phyloP scores from a whole-genome alignment of 2,797 vertebrate genomes.

The Ataeniobius toweri region DNA sequence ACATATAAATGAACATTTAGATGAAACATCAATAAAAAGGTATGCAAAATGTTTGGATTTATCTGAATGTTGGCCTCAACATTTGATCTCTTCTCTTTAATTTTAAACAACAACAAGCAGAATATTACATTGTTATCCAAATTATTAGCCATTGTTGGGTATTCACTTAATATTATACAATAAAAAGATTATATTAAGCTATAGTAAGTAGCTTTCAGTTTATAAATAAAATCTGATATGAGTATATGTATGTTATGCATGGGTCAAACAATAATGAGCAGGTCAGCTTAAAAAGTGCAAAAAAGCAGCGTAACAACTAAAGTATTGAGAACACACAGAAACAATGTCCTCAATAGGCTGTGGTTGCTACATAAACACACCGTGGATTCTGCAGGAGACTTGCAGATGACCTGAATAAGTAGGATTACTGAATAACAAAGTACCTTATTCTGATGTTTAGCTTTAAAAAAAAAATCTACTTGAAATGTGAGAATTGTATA shows the following conservation, averaged over 20 bases:
- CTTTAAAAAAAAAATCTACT: background rate
- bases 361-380: background rate
- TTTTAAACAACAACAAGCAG: background rate
- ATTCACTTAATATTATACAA: background rate
- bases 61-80: background rate
- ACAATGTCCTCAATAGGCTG: background rate
- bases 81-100: background rate
- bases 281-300: background rate
- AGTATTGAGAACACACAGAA: slow-evolving; percentile 1
- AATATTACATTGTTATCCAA: background rate
- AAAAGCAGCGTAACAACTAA: background rate
- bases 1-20: background rate
- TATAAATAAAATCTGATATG: background rate
- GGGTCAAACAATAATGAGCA: slow-evolving; percentile 3
- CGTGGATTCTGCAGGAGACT: background rate
- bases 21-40: background rate
- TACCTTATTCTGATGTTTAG: background rate
- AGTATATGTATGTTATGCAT: background rate
- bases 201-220: background rate
- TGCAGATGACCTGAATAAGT: background rate
- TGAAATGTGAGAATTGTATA: background rate
- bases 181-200: too few species aligned
- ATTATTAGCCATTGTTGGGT: background rate
- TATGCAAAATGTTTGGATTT: background rate
- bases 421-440: background rate